These are phyloP conservation scores for Carcinoscorpius rotundicauda DNA, from an alignment of 1,140 invertebrate genomes.

Conservation along the genomic window DNA sequence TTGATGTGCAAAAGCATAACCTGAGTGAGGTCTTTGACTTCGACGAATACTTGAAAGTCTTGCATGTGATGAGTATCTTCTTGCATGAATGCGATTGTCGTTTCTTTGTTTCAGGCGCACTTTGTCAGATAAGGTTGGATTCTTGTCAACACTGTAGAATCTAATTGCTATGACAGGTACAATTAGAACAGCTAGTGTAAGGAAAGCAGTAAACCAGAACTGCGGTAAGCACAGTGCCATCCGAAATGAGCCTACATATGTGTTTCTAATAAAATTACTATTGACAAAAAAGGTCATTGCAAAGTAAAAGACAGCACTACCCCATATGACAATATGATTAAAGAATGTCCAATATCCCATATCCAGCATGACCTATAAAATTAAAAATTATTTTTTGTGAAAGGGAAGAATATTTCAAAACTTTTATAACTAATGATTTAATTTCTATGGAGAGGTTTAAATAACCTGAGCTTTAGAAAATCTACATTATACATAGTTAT, in stretches of 20 bases:
- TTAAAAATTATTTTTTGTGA: slow-evolving; percentile 15
- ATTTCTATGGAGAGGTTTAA: too few species aligned
- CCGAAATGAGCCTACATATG: slow-evolving; percentile 27
- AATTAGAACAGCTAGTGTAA: slow-evolving; percentile 73
- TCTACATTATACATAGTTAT: too few species aligned
- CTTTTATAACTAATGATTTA: too few species aligned
- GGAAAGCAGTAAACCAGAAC: slow-evolving; percentile 82
- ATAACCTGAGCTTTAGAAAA: too few species aligned
- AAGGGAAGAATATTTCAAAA: too few species aligned
- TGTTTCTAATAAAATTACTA: slow-evolving; percentile 31
- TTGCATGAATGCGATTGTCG: slow-evolving; percentile 34
- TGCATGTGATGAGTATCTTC: slow-evolving; percentile 53
- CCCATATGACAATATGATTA: slow-evolving; percentile 96
- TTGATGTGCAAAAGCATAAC: slow-evolving; percentile 95
- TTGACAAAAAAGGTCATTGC: slow-evolving; percentile 46
- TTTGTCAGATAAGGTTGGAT: slow-evolving; percentile 81
- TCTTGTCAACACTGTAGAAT: slow-evolving; percentile 76
- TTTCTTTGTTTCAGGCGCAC: slow-evolving; percentile 70
- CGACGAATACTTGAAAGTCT: slow-evolving; percentile 67
- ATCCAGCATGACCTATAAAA: slow-evolving; percentile 76
- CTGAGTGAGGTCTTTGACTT: slow-evolving; percentile 78
- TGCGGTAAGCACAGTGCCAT: slow-evolving; percentile 25
- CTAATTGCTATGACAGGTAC: slow-evolving; percentile 88
- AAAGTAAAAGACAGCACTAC: slow-evolving; percentile 91
- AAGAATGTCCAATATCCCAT: slow-evolving; percentile 97